These are phyloP conservation scores for Poicephalus gulielmi DNA, from an alignment of 2,113 vertebrate species.

Conservation along the genomic window DNA sequence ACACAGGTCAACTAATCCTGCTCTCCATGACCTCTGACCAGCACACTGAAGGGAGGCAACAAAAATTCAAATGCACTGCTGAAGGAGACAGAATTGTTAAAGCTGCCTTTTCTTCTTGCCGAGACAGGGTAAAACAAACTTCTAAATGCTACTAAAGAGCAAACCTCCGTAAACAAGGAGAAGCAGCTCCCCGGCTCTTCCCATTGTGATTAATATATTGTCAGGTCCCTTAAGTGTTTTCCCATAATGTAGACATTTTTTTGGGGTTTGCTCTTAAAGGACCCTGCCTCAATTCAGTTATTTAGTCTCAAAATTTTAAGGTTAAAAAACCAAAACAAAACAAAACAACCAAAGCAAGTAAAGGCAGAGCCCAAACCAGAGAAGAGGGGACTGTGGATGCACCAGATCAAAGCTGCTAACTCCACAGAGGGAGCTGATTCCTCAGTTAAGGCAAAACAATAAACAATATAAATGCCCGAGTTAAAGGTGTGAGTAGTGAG, in stretches of 20 bases:
- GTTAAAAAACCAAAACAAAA: not conserved
- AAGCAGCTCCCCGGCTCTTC: not conserved
- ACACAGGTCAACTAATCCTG: conserved; percentile 69
- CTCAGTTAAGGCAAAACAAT: not conserved
- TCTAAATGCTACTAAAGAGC: conserved; percentile 28
- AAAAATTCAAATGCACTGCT: conserved; percentile 54
- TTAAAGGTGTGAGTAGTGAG: not conserved
- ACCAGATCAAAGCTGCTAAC: not conserved
- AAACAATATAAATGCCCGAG: not conserved
- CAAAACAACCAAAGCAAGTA: not conserved
- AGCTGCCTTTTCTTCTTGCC: conserved; percentile 36
- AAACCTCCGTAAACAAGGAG: not conserved
- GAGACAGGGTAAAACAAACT: conserved; percentile 57
- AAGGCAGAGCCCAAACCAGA: not conserved
- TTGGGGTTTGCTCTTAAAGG: conserved; percentile 23
- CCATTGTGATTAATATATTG: conserved; percentile 20
- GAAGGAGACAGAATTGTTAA: conserved; percentile 66
- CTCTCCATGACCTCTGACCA: conserved; percentile 63
- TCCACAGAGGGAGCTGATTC: not conserved
- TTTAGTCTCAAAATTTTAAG: conserved; percentile 1
- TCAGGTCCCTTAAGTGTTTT: not conserved
- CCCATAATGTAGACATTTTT: not conserved
- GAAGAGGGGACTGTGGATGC: not conserved
- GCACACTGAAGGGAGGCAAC: conserved; percentile 26
- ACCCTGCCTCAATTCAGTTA: not conserved